Percentiles rank a stretch among this genome's conserved stretches.
These are phyloP conservation scores for Chloromyia formosa DNA, from an alignment of 2,888 invertebrate genomes.

Conservation along the genomic window DNA sequence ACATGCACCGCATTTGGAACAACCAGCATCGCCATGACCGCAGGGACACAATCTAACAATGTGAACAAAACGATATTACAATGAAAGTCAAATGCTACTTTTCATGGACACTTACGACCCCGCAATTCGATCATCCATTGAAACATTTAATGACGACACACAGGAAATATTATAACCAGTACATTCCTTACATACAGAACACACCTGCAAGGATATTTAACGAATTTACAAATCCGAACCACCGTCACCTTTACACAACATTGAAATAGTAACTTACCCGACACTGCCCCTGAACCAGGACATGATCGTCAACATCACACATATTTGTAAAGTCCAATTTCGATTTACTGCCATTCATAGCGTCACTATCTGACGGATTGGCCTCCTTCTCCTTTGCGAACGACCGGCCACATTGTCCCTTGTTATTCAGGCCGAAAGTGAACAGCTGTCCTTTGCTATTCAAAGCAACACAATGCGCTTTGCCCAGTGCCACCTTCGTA, in stretches of 20 bases:
- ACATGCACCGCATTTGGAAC: slow-evolving; percentile 91
- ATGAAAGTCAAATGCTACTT: slow-evolving; percentile 28
- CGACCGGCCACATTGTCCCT: slow-evolving; percentile 95
- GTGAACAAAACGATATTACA: background rate
- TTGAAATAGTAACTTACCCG: slow-evolving; percentile 55
- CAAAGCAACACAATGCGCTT: slow-evolving; percentile 93
- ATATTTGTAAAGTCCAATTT: slow-evolving; percentile 61
- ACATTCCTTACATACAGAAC: slow-evolving; percentile 90
- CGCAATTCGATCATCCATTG: slow-evolving; percentile 81
- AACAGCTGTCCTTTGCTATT: slow-evolving; percentile 89
- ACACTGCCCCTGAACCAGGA: slow-evolving; percentile 64
- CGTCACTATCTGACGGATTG: slow-evolving; percentile 54
- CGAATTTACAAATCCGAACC: background rate
- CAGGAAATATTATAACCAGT: slow-evolving; percentile 92
- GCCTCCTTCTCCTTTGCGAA: slow-evolving; percentile 73
- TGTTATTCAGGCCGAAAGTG: slow-evolving; percentile 97
- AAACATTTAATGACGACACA: slow-evolving; percentile 70
- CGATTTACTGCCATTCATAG: slow-evolving; percentile 47
- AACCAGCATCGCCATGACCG: slow-evolving; percentile 95
- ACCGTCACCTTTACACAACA: background rate
- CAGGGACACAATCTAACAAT: slow-evolving; percentile 89
- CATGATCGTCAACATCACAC: slow-evolving; percentile 68
- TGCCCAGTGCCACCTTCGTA: slow-evolving; percentile 85
- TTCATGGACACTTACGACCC: slow-evolving; percentile 75
- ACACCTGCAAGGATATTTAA: slow-evolving; percentile 71